Percentiles rank a stretch among this genome's conserved stretches.
Conservation (phyloP, 1,140 invertebrate species). For the Phymorhynchus buccinoides region DNA sequence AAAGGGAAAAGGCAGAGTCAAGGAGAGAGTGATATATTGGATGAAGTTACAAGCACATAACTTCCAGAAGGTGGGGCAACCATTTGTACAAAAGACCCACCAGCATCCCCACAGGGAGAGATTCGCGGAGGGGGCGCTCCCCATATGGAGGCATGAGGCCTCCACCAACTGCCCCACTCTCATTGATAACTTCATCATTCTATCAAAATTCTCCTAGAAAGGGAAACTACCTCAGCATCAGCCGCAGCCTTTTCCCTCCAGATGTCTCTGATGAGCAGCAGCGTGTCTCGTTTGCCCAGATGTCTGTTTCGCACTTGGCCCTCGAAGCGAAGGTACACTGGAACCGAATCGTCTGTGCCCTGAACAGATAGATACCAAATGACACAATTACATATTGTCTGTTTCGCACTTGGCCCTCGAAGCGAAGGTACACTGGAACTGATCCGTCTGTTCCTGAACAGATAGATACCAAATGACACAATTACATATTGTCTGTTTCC, state of each 20-base stretch:
- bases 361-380: constrained; percentile 33
- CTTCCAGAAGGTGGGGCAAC: no score
- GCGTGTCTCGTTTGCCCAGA: constrained; percentile 68
- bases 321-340: constrained; percentile 66
- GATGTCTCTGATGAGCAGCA: constrained; percentile 70
- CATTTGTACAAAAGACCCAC: no score
- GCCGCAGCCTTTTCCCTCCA: constrained; percentile 69
- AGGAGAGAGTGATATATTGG: no score
- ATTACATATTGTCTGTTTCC: constrained; percentile 67
- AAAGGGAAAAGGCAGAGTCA: no score
- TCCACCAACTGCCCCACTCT: no score
- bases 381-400: no score
- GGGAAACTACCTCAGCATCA: constrained; percentile 67
- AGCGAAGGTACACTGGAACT: constrained; percentile 68
- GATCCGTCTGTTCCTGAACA: constrained; percentile 61
- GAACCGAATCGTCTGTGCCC: constrained; percentile 67
- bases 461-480: neutral
- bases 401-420: constrained; percentile 68
- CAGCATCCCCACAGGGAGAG: no score
- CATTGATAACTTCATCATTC: no score
- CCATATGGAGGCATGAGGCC: no score
- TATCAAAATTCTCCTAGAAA: no score
- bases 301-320: constrained; percentile 68
- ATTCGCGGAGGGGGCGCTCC: no score
- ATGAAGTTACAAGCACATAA: no score